Conservation (phyloP, 2,797 vertebrate species). For the Austrolebias charrua region DNA sequence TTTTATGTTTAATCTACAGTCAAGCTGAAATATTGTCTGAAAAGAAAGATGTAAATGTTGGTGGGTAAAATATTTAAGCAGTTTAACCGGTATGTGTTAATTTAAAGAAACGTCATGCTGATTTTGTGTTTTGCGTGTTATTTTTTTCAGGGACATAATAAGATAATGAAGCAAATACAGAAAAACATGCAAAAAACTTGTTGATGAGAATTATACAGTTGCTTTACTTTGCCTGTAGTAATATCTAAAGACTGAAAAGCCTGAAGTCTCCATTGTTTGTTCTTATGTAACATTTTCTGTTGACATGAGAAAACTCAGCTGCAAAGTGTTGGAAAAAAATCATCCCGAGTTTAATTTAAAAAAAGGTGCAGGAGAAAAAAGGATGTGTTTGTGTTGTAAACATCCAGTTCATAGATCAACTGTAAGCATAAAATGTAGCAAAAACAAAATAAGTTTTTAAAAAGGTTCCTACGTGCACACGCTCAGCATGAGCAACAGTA, state of each 20-base stretch:
- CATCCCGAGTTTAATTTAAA: slow-evolving; percentile 4
- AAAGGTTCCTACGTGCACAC: slow-evolving; percentile 4
- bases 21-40: background rate
- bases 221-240: no score
- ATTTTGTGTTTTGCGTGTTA: background rate
- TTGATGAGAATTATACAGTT: background rate
- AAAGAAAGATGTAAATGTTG: background rate
- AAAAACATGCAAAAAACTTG: slow-evolving; percentile 2
- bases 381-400: background rate
- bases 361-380: background rate
- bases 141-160: background rate
- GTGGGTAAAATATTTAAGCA: background rate
- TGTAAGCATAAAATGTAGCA: background rate
- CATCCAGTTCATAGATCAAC: background rate
- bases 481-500: slow-evolving; percentile 25
- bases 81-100: background rate
- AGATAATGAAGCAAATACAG: slow-evolving; percentile 1
- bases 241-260: no score
- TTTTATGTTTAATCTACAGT: slow-evolving; percentile 15
- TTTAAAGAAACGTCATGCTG: background rate
- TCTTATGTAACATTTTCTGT: no score
- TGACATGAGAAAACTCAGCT: background rate
- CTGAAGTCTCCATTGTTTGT: no score
- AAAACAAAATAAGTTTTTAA: background rate
- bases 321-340: background rate